Evolutionary conservation across 1,140 invertebrate species (phyloP).

Genomic region (Neoseiulus cucumeris): DNA sequence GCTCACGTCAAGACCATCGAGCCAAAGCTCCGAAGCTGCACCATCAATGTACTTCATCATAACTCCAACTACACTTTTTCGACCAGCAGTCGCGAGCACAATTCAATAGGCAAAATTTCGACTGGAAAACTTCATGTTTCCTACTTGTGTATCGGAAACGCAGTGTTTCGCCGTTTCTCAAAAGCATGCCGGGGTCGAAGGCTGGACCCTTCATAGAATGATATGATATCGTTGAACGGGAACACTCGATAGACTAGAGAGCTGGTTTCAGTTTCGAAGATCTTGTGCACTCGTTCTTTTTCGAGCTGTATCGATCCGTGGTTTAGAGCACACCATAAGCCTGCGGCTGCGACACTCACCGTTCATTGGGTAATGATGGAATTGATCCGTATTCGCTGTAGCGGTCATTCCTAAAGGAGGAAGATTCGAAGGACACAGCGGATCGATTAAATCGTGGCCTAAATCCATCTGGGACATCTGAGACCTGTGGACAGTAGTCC

Average conservation of each 20-base stretch:
- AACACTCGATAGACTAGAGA: constrained; percentile 16
- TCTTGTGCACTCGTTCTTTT: constrained; percentile 11
- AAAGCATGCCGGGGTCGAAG: too few relatives aligned
- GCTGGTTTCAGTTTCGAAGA: not conserved
- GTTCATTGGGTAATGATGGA: constrained; percentile 21
- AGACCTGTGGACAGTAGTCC: constrained; percentile 14
- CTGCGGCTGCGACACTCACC: constrained; percentile 21
- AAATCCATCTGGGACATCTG: constrained; percentile 9
- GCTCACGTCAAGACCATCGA: too few relatives aligned
- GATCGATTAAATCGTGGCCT: constrained; percentile 54
- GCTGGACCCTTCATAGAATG: constrained; percentile 16
- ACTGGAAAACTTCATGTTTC: too few relatives aligned
- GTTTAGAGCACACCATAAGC: constrained; percentile 30
- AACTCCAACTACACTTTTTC: too few relatives aligned
- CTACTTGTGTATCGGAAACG: too few relatives aligned
- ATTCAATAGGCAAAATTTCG: too few relatives aligned
- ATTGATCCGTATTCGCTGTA: constrained; percentile 30
- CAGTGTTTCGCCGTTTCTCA: too few relatives aligned
- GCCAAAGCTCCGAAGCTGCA: too few relatives aligned
- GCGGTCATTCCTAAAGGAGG: constrained; percentile 31
- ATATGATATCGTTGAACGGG: too few relatives aligned
- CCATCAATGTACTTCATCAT: too few relatives aligned
- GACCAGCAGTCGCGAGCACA: not conserved
- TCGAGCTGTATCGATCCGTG: constrained; percentile 6
- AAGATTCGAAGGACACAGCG: constrained; percentile 48